Base-by-base conservation (phyloP, 1,140 invertebrate species). In the Belonocnema kinseyi region DNA sequence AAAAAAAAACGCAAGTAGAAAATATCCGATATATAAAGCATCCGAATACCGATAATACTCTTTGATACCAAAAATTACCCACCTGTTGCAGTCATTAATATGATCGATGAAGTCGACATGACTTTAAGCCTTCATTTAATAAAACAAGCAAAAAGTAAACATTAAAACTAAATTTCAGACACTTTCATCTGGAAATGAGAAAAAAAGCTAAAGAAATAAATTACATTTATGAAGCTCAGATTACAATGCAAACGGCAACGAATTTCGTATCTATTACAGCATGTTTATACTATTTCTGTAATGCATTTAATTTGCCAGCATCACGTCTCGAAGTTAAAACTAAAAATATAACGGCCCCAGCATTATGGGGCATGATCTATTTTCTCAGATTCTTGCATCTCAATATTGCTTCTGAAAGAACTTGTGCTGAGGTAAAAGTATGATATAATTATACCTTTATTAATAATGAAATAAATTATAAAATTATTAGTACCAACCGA, bases 81-180 rank as follows among this genome's bases (percentile, higher is more conserved):
- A 26, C 1, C 21, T 61, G 12, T 3, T 21, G 13, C 10, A 58
- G 19, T 11, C 10, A 12, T 6, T 5, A 56, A 17, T 17, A 56
- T 56, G 17, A 17, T 17, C 11, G 7, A 10, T 19, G 19, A 2
- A 56, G 21, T 19, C 19, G 8, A 7, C 10, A 56, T 56, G 19
- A 8, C 26, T 19, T 58, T 21, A 0, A 58, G 52, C n/a, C n/a
- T n/a, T n/a, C n/a, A n/a, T n/a, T n/a, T n/a, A n/a, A n/a, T n/a
- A n/a, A n/a, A n/a, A n/a, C n/a, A n/a, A n/a, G n/a, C n/a, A n/a
- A n/a, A n/a, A n/a, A n/a, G n/a, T n/a, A n/a, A n/a, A n/a, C 13
- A 75, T 75, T 58, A 5, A n/a, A 75, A 50, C 17, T 1, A 75
- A 61, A 50, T 75, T 40, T 14, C 17, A 76, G 74, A 33, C 61